Evolutionary conservation across 2,113 vertebrate genomes (phyloP), one percentile per base, ranked within the genome.

Genomic region (Sinocyclocheilus grahami): DNA sequence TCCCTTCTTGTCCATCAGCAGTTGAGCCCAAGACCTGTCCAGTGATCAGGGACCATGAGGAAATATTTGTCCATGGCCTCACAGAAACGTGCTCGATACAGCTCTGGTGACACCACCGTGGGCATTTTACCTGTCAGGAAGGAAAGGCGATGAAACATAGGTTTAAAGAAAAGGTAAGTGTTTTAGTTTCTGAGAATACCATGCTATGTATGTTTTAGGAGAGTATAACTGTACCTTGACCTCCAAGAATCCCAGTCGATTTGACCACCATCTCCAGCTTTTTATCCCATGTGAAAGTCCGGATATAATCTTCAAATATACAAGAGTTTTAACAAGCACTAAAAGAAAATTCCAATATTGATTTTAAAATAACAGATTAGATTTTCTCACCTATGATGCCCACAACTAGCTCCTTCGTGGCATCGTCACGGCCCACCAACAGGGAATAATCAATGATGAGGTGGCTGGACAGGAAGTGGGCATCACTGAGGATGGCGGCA

Each of bases 51-150:
- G 2, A 99, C 98, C 97, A 99, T 99, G 84, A 99, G 93, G 92
- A 99, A 99, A 92, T 99, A 99, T 39, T 99, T 99, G 93, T 99
- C 98, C 98, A 99, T 99, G 86, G 98, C 98, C 94, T 99, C 98
- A 89, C 98, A 99, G 94, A 99, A 99, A n/a, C 98, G 95, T 80
- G 97, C 95, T 79, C 98, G 92, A 88, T 99, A 99, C 76, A 99
- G 91, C 87, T 99, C 98, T 10, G 98, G 98, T 53, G 98, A 99
- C 58, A 99, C 98, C 37, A 99, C 98, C 0, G 98, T 99, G 85
- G 98, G 98, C 98, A 99, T 97, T 95, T 99, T 99, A 88, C 98
- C 98, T 99, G 46, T 46, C 46, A 46, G 9, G 46, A 0, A 85
- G 81, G 30, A 93, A 11, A 79, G 13, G 24, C 0, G 0, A 67